Evolutionary conservation across 2,888 invertebrate genomes (phyloP).

Genomic region (Eurois occulta): DNA sequence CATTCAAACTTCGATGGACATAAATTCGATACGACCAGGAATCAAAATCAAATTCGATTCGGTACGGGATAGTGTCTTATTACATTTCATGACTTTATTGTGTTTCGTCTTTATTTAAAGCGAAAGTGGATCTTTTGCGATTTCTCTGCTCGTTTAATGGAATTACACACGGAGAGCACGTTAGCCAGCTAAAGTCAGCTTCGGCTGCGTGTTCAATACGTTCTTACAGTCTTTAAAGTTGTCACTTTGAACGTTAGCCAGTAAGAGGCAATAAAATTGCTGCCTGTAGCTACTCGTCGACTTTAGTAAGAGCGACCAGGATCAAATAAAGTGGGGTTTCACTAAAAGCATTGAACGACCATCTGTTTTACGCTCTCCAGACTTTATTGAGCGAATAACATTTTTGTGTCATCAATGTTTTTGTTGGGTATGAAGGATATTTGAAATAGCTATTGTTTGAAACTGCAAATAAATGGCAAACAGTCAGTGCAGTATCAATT

Average conservation of each 20-base stretch:
- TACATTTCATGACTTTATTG: constrained; percentile 71
- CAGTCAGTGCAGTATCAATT: constrained; percentile 33
- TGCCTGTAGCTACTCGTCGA: constrained; percentile 72
- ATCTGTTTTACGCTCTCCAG: constrained; percentile 74
- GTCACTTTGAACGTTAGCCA: constrained; percentile 80
- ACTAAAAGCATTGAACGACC: constrained; percentile 73
- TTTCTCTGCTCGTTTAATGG: constrained; percentile 68
- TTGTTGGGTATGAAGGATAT: constrained; percentile 16
- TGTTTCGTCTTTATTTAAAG: constrained; percentile 70
- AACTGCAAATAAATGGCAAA: constrained; percentile 14
- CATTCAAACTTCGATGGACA: constrained; percentile 79
- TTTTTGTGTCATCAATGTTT: constrained; percentile 55
- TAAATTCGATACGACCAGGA: constrained; percentile 77
- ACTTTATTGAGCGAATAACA: constrained; percentile 70
- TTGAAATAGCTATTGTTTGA: constrained; percentile 7
- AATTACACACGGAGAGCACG: constrained; percentile 65
- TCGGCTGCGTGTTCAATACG: constrained; percentile 66
- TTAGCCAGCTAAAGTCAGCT: constrained; percentile 53
- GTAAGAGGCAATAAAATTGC: constrained; percentile 82
- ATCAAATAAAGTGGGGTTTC: constrained; percentile 79
- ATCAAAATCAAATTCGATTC: constrained; percentile 76
- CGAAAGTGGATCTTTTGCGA: constrained; percentile 66
- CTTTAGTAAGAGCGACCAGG: constrained; percentile 73
- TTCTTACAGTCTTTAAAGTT: constrained; percentile 75
- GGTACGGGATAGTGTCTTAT: constrained; percentile 73